Conservation (phyloP, 2,113 vertebrate genomes). For the Pseudois nayaur region DNA sequence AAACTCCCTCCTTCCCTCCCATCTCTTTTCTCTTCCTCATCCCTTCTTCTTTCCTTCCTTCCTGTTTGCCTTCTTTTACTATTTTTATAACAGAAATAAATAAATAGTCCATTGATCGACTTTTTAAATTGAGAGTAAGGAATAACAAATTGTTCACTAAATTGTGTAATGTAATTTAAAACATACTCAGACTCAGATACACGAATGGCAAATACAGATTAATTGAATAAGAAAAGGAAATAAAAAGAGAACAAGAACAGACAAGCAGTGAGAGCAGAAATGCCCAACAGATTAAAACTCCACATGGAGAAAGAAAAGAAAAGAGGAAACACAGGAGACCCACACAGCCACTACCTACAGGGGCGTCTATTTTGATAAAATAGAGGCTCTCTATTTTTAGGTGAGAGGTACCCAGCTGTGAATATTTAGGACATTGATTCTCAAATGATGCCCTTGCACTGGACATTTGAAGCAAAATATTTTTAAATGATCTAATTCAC, state of each 20-base stretch:
- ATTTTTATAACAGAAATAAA: neutral
- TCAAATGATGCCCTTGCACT: neutral
- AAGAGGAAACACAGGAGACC: neutral
- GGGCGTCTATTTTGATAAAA: neutral
- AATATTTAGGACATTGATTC: slow-evolving; percentile 16
- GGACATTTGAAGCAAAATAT: neutral
- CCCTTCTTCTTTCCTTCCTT: neutral
- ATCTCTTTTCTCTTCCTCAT: neutral
- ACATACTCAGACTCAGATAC: neutral
- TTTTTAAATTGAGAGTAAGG: slow-evolving; percentile 4
- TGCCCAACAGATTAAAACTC: neutral
- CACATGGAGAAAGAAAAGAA: neutral
- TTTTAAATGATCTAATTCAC: slow-evolving; percentile 40
- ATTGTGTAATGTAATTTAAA: neutral
- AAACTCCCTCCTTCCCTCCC: neutral
- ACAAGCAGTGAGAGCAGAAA: neutral
- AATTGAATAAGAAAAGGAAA: neutral
- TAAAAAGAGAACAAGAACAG: neutral
- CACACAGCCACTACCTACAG: neutral
- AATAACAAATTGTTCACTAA: neutral
- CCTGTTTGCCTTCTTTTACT: neutral
- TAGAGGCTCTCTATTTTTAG: neutral
- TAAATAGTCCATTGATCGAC: neutral
- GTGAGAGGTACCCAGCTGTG: neutral
- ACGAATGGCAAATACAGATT: neutral